Percentiles rank a stretch among this genome's conserved stretches.
phyloP scores from a whole-genome alignment of 1,140 invertebrate genomes.

The Metaphire vulgaris region DNA sequence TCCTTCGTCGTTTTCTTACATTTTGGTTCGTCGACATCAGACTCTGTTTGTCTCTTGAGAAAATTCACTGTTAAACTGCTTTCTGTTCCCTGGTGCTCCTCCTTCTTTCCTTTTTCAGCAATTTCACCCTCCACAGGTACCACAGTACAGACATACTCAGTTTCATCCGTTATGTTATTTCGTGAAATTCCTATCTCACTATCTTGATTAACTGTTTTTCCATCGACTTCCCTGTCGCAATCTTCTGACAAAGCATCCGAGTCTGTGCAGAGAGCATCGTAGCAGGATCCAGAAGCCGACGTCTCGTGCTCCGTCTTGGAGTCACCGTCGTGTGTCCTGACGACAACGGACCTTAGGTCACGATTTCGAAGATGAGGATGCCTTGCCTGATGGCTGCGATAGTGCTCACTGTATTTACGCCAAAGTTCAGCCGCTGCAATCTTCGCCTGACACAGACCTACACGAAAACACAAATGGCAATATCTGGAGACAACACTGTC shows the following conservation, averaged over 20 bases:
- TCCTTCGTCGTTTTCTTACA: not conserved
- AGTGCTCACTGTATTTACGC: slow-evolving; percentile 32
- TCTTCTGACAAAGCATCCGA: not conserved
- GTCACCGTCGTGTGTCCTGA: not conserved
- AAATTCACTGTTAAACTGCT: no score
- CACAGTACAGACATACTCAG: no score
- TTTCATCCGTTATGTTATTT: no score
- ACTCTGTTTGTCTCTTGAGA: not conserved
- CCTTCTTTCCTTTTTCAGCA: no score
- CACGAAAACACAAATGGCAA: not conserved
- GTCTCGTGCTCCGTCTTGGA: not conserved
- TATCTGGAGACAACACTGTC: not conserved
- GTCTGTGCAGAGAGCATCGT: not conserved
- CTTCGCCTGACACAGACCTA: slow-evolving; percentile 33
- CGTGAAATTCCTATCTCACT: no score
- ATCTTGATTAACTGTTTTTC: no score
- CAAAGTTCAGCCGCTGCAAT: slow-evolving; percentile 31
- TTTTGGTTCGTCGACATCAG: not conserved
- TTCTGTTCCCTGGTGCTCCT: no score
- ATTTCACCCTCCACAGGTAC: no score
- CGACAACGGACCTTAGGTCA: not conserved
- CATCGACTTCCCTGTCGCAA: not conserved
- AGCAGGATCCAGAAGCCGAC: not conserved
- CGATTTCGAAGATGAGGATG: no score
- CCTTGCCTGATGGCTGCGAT: slow-evolving; percentile 28